Evolutionary conservation across 2,888 invertebrate genomes (phyloP), one percentile per base, ranked within the genome.

Genomic region (Lochmaea crataegi): DNA sequence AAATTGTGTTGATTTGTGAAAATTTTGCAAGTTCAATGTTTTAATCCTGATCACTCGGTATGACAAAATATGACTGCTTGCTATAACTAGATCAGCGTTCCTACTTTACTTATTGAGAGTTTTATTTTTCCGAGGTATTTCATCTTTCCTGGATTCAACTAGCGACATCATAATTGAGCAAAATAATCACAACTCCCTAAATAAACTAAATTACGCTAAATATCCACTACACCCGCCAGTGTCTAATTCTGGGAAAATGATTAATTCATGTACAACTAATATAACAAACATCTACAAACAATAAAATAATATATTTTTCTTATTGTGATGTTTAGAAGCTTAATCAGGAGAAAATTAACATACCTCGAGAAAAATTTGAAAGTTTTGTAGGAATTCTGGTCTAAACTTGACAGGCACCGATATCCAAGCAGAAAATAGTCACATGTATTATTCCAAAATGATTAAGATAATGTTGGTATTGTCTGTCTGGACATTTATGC

Each of bases 11-110:
- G 84, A 85, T 85, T 84, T 86, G 86, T 86, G 84, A 83, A 85
- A 84, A 85, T 83, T 83, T 82, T 86, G 86, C 86, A 86, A 86
- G 86, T 86, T 87, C 84, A 84, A 85, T 87, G 87, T 86, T 80
- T 85, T 84, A 83, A 84, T 84, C 82, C 83, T 81, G 80, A 83
- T 84, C 84, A 85, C 84, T 84, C 84, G 84, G 82, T 85, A 84
- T 84, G 83, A 85, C 82, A 84, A 85, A 82, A 83, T 83, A 81
- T 82, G 85, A 84, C 81, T 85, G 85, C 85, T 86, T 86, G 86
- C 85, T 85, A 83, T 78, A 72, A 73, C 51, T 67, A 67, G 77
- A 80, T 75, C 76, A 74, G 74, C 77, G 76, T 75, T 63, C 61
- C 61, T 63, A 41, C 32, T 32, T 58, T 32, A 26, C 26, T 12